Percentiles rank a stretch among this genome's conserved stretches.
phyloP scores from a whole-genome alignment of 2,113 vertebrate genomes.

The Pagrus major region DNA sequence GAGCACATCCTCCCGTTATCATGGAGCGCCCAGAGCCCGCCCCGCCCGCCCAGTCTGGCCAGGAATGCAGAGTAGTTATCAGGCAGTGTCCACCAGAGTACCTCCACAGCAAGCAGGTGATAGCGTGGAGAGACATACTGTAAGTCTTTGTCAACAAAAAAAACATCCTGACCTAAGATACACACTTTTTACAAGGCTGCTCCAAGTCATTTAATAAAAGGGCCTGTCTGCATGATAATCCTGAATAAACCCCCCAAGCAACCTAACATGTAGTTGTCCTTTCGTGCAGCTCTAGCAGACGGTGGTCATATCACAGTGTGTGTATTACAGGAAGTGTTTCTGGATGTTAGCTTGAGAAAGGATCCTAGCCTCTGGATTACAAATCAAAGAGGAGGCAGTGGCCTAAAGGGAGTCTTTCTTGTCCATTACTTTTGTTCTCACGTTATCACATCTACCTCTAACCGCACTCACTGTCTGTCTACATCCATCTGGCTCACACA shows the following conservation, averaged over 20 bases:
- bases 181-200: constrained; percentile 14
- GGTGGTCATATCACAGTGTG: background rate
- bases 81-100: constrained; percentile 66
- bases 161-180: constrained; percentile 15
- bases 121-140: constrained; percentile 20
- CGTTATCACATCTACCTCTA: constrained; percentile 65
- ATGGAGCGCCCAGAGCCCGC: constrained; percentile 59
- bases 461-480: constrained; percentile 18
- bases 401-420: constrained; percentile 25
- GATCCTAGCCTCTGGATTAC: constrained; percentile 17
- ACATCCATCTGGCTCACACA: constrained; percentile 32
- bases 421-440: constrained; percentile 34
- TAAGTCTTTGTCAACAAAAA: constrained; percentile 18
- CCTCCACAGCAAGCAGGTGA: constrained; percentile 47
- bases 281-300: constrained; percentile 14
- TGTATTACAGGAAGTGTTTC: constrained; percentile 7
- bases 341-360: constrained; percentile 14
- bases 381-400: constrained; percentile 28
- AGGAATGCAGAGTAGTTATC: constrained; percentile 79
- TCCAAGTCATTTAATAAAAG: constrained; percentile 25
- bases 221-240: constrained; percentile 34
- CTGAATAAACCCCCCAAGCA: constrained; percentile 13
- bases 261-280: constrained; percentile 21
- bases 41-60: constrained; percentile 81
- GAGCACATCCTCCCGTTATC: constrained; percentile 61